Evolutionary conservation across 1,140 invertebrate species (phyloP).

Genomic region (Sitobion miscanthi): DNA sequence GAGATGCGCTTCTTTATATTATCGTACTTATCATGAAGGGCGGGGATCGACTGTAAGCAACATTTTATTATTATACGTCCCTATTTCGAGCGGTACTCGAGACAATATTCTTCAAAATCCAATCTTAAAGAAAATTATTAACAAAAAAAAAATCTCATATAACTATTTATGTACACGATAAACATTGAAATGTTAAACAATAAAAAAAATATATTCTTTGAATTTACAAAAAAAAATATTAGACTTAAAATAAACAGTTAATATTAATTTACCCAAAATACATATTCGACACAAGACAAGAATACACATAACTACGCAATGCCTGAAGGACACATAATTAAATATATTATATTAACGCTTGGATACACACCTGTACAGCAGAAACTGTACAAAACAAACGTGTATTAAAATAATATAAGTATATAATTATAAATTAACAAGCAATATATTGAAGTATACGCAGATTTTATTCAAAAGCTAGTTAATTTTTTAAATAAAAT

Average conservation of each 20-base stretch:
- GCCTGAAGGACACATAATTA: background rate
- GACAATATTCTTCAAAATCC: background rate
- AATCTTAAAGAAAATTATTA: background rate
- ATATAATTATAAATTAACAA: background rate
- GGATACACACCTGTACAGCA: background rate
- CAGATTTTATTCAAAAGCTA: background rate
- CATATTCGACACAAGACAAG: background rate
- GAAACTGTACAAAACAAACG: background rate
- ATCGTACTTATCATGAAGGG: background rate
- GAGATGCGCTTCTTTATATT: background rate
- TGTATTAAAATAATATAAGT: background rate
- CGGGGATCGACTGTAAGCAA: background rate
- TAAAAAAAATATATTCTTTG: background rate
- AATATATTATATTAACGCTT: background rate
- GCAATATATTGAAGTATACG: background rate
- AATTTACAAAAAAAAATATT: background rate
- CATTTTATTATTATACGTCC: background rate
- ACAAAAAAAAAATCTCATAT: too few relatives aligned
- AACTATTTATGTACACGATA: background rate
- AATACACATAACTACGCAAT: background rate
- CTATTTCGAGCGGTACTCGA: background rate
- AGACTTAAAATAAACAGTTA: background rate
- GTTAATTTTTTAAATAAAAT: background rate
- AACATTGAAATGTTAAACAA: background rate
- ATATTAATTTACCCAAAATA: background rate